Base-by-base conservation (phyloP, 2,113 vertebrate species). In the Nanorana parkeri region DNA sequence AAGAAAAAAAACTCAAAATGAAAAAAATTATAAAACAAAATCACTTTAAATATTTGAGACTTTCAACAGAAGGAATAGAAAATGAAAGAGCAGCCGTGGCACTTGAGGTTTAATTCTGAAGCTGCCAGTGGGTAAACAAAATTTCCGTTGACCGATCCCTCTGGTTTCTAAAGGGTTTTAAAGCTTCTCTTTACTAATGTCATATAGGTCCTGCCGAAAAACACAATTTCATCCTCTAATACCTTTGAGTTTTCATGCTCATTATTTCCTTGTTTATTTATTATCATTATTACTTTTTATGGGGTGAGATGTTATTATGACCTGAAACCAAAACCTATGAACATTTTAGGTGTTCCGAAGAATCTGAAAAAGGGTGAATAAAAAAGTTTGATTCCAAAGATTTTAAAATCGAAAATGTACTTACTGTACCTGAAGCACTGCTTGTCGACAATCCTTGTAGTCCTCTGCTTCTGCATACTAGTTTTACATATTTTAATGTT, bases 311-410 rank as follows among this genome's bases (percentile, higher is more conserved):
- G 83, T 86, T 90, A 56, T 89, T 28, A 88, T 92, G 85, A 86
- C 91, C 90, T 19, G 10, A 87, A 56, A 36, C 84, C 84, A 89
- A 69, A 86, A 76, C 61, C 81, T 86, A 88, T 91, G 85, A 88
- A 89, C 87, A 90, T 89, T 81, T 51, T 84, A 84, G 63, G 80
- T 83, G 80, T 76, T 82, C 29, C 32, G 55, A 76, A 68, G 63
- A 76, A 76, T 66, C 71, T 76, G 73, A 66, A 51, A 51, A 51
- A 82, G 51, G 21, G 66, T 67, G 71, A 65, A 75, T 21, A 79
- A 89, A 89, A 88, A 88, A 84, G 89, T 87, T 92, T 93, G 91
- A 94, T 93, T 93, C 94, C 94, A 94, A 94, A 94, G 93, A 94
- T 93, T 91, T 92, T 85, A 83, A 91, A 92, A 89, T 75, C 88